phyloP scores from a whole-genome alignment of 2,888 invertebrate genomes.

The Frankliniella intonsa region DNA sequence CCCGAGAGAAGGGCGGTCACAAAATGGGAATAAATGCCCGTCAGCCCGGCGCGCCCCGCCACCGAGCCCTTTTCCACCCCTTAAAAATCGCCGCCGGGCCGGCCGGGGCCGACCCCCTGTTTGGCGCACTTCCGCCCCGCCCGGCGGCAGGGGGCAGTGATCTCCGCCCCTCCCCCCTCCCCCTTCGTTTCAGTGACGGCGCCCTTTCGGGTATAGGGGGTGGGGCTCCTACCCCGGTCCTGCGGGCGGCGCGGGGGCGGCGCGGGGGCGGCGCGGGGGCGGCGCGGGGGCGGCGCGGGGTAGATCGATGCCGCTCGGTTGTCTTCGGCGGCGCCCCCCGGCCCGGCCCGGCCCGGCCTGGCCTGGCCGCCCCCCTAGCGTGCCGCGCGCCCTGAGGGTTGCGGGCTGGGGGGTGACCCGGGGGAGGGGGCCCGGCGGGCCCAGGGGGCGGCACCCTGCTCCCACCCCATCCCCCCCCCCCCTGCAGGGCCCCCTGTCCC shows the following conservation, averaged over 20 bases:
- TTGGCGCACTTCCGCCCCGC: constrained; percentile 20
- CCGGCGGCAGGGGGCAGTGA: background rate
- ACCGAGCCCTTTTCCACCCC: no score
- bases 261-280: background rate
- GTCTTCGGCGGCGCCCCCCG: background rate
- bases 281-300: background rate
- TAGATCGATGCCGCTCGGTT: background rate
- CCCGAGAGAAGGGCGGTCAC: background rate
- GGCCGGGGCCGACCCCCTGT: background rate
- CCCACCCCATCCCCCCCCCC: no score
- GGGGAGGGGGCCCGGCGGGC: no score
- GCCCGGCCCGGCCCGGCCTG: background rate
- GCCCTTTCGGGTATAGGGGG: no score
- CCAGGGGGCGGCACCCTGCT: no score
- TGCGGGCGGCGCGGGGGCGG: background rate
- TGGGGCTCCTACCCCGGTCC: background rate
- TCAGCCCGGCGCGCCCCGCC: no score
- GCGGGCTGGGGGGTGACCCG: no score
- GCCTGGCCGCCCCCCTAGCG: background rate
- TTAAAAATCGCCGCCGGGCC: no score
- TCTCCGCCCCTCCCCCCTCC: background rate
- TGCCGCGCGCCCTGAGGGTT: no score
- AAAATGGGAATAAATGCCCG: background rate
- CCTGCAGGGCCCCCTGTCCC: no score
- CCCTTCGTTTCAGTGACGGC: background rate